Base-by-base conservation (phyloP, 2,888 invertebrate species). In the Agrypnus murinus region DNA sequence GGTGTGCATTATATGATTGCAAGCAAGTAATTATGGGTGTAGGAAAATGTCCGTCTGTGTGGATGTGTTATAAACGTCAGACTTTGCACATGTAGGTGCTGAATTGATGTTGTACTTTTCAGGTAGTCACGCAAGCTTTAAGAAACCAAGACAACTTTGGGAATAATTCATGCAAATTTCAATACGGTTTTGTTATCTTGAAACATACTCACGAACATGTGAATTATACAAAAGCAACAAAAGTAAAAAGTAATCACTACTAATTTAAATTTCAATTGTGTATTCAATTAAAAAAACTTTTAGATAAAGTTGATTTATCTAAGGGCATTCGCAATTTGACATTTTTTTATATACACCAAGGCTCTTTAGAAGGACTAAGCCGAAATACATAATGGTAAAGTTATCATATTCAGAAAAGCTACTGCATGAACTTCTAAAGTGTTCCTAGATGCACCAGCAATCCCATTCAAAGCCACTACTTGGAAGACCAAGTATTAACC, bases 1-100 rank as follows among this genome's bases (percentile, higher is more conserved):
- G 67, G 40, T 38, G 67, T 60, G 67, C 55, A 68, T 62, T 55
- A 62, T 62, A 68, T 62, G 62, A 68, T 62, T 68, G 34, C 62
- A 32, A 34, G 34, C 67, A 43, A 50, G 55, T 68, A 68, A 68
- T 68, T 68, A 62, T 32, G 62, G 67, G 45, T 48, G 67, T 55
- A 60, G 55, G 62, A 45, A 68, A 58, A 62, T 68, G 62, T 45
- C 45, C 57, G 57, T 57, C 50, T 45, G 40, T 62, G 32, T 15
- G 53, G 55, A 53, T 46, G 45, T 19, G 45, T 68, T 55, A 15
- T 50, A 48, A 60, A 67, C 50, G 53, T 67, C 60, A 67, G 50
- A 40, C 48, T 53, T 43, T 45, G 53, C 59, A 67, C 67, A 50
- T 67, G 40, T 60, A 60, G 50, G 48, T 32, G 48, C 53, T 53